Evolutionary conservation across 2,113 vertebrate genomes (phyloP).

Genomic region (Crypturellus undulatus): DNA sequence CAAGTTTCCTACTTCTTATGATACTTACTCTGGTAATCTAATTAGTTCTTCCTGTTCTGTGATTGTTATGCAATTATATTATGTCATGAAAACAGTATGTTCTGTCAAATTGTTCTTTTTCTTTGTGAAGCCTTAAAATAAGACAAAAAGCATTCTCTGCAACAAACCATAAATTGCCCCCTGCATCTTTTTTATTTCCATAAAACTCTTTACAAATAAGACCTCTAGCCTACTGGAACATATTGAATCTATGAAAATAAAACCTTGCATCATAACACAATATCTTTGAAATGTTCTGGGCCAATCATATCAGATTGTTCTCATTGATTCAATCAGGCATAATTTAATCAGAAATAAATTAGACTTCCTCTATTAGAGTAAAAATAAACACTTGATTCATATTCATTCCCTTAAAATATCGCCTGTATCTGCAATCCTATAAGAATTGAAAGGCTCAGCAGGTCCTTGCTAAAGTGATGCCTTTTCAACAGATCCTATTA

Average conservation of each 20-base stretch:
- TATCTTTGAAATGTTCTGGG: not conserved
- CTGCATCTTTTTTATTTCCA: not conserved
- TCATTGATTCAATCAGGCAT: constrained; percentile 11
- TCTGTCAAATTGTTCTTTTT: constrained; percentile 35
- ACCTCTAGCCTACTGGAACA: constrained; percentile 15
- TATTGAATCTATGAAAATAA: not conserved
- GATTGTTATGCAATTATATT: constrained; percentile 44
- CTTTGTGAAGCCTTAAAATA: constrained; percentile 7
- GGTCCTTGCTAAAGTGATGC: not conserved
- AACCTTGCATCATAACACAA: not conserved
- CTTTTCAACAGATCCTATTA: not conserved
- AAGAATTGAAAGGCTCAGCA: not conserved
- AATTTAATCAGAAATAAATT: constrained; percentile 51
- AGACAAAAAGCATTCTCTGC: constrained; percentile 9
- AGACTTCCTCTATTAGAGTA: not conserved
- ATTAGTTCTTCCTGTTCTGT: constrained; percentile 44
- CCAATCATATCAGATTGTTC: not conserved
- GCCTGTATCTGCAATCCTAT: fast-evolving
- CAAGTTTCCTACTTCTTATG: constrained; percentile 17
- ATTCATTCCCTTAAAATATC: not conserved
- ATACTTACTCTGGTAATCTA: constrained; percentile 35
- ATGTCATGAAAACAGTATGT: constrained; percentile 10
- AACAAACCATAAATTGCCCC: not conserved
- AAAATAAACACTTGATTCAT: constrained; percentile 35
- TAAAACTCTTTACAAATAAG: constrained; percentile 12